phyloP scores from a whole-genome alignment of 2,113 vertebrate species.

The Panurus biarmicus region DNA sequence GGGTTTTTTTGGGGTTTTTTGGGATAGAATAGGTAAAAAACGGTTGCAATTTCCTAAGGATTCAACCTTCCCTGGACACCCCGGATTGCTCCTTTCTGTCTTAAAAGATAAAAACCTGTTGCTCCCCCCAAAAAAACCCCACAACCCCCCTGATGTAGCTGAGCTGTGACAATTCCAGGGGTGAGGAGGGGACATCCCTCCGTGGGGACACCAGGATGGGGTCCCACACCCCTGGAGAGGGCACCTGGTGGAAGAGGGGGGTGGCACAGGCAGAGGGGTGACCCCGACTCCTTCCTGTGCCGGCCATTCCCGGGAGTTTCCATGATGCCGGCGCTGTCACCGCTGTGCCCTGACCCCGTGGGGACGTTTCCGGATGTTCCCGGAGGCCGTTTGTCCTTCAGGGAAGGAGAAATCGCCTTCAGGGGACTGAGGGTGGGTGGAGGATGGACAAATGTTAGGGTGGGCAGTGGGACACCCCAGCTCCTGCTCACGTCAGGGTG shows the following conservation, averaged over 20 bases:
- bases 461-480: neutral
- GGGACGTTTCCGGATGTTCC: neutral
- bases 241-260: neutral
- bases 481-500: fast-evolving
- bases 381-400: fast-evolving
- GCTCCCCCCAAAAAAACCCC: fast-evolving
- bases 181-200: neutral
- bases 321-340: neutral
- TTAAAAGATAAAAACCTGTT: neutral
- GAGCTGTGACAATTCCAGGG: neutral
- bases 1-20: neutral
- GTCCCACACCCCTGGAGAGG: neutral
- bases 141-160: fast-evolving
- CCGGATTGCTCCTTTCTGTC: neutral
- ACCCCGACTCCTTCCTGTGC: neutral
- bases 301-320: neutral
- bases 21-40: neutral
- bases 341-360: neutral
- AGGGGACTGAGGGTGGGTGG: neutral
- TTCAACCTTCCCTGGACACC: neutral
- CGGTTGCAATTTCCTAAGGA: neutral
- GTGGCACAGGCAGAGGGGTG: neutral
- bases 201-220: fast-evolving
- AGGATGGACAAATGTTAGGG: neutral
- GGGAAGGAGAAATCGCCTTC: neutral